Percentiles rank a stretch among this genome's conserved stretches.
Evolutionary conservation across 2,888 invertebrate genomes (phyloP).

Genomic region (Cryptosula pallasiana): DNA sequence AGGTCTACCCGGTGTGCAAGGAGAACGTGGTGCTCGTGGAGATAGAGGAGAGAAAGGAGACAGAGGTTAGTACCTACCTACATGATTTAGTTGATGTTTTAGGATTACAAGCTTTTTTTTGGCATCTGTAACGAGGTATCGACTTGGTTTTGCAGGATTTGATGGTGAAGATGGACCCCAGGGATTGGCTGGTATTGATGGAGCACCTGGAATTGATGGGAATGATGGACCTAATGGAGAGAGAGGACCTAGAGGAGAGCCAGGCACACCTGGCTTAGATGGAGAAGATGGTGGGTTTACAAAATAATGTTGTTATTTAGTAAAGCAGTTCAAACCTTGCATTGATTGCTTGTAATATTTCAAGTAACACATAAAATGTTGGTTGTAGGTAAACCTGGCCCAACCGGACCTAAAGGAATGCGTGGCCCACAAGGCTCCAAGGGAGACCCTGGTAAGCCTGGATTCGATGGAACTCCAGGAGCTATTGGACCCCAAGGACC

Average conservation of each 20-base stretch:
- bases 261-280: not conserved
- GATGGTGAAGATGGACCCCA: conserved; percentile 14
- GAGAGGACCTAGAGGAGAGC: conserved; percentile 19
- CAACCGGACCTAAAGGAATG: not conserved
- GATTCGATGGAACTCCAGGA: conserved; percentile 19
- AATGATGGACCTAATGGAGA: not conserved
- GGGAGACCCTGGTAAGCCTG: conserved; percentile 17
- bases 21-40: conserved; percentile 15
- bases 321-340: not conserved
- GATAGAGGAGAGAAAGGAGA: conserved; percentile 20
- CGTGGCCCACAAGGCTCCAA: not conserved
- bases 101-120: not conserved
- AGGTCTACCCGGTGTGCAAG: conserved; percentile 10
- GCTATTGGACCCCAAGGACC: conserved; percentile 1
- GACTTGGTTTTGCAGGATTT: not conserved
- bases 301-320: not conserved
- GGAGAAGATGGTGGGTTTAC: conserved; percentile 1
- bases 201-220: not conserved
- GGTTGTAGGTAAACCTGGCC: not conserved
- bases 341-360: no score
- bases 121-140: not conserved
- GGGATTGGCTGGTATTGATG: conserved; percentile 8
- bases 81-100: not conserved
- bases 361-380: no score
- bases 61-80: conserved; percentile 11